A percentile compares a stretch with the other conserved stretches of the same genome.
Evolutionary conservation across 2,888 invertebrate genomes (phyloP).

Genomic region (Agrilus biguttatus): DNA sequence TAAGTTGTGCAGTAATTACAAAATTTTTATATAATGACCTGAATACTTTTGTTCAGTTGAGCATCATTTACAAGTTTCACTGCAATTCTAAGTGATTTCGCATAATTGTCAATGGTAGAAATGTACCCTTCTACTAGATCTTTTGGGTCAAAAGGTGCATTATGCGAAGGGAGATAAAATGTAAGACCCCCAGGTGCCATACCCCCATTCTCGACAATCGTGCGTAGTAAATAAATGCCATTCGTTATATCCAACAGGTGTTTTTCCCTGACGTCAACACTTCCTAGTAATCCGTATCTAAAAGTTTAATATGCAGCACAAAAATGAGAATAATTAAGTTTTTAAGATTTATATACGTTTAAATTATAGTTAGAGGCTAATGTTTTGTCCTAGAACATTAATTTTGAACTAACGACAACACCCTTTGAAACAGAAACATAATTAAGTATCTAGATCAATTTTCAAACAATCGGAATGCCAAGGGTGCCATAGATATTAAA

Average conservation of each 20-base stretch:
- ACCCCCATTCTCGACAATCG: slow-evolving; percentile 31
- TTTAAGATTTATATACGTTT: too few species aligned
- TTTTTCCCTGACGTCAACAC: slow-evolving; percentile 9
- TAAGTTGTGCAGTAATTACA: background rate
- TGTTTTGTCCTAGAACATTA: too few species aligned
- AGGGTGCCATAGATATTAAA: too few species aligned
- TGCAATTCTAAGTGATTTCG: slow-evolving; percentile 39
- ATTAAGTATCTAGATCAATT: too few species aligned
- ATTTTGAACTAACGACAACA: too few species aligned
- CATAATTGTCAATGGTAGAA: slow-evolving; percentile 41
- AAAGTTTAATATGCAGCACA: too few species aligned
- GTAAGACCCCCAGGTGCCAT: slow-evolving; percentile 44
- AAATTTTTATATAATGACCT: slow-evolving; percentile 27
- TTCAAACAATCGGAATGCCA: too few species aligned
- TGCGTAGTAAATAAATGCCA: slow-evolving; percentile 8
- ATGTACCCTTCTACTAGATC: slow-evolving; percentile 39
- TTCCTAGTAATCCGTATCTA: slow-evolving; percentile 10
- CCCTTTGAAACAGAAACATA: too few species aligned
- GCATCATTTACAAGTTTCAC: slow-evolving; percentile 39
- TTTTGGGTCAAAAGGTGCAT: slow-evolving; percentile 36
- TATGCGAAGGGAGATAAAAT: slow-evolving; percentile 36
- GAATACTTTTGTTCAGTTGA: slow-evolving; percentile 38
- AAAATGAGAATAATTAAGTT: too few species aligned
- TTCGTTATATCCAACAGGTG: slow-evolving; percentile 6
- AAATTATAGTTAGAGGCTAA: too few species aligned